These are phyloP conservation scores for Cirrhinus molitorella DNA, from an alignment of 2,797 vertebrate species.

Conservation along the genomic window DNA sequence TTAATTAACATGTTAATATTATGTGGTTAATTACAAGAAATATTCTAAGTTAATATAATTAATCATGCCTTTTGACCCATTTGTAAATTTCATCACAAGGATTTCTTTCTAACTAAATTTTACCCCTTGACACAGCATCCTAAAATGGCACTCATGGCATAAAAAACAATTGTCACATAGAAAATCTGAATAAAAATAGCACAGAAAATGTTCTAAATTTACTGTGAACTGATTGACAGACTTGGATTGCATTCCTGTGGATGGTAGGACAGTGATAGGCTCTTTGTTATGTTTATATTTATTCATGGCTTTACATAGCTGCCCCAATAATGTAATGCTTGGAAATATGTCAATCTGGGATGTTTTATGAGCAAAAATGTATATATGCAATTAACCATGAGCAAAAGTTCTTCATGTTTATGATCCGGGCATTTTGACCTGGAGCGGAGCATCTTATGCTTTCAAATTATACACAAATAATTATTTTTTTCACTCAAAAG, in stretches of 20 bases:
- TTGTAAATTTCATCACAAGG: background rate
- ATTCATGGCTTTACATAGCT: background rate
- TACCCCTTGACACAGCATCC: background rate
- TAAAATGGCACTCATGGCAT: background rate
- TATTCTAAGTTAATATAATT: background rate
- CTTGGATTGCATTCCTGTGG: background rate
- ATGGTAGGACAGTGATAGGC: background rate
- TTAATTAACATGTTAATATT: background rate
- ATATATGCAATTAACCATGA: background rate
- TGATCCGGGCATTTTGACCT: background rate
- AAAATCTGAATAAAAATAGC: background rate
- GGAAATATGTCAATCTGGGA: background rate
- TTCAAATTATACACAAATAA: background rate
- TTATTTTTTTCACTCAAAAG: background rate
- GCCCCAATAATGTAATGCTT: background rate
- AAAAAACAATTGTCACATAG: background rate
- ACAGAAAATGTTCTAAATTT: background rate
- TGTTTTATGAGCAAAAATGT: background rate
- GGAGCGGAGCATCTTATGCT: background rate
- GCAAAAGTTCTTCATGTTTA: background rate
- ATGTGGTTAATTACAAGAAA: background rate
- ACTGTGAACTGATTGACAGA: background rate
- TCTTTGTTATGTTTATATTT: slow-evolving; percentile 1
- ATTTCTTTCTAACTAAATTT: background rate
- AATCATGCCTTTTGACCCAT: background rate